These are phyloP conservation scores for Eurois occulta DNA, from an alignment of 2,888 invertebrate species.

Conservation along the genomic window DNA sequence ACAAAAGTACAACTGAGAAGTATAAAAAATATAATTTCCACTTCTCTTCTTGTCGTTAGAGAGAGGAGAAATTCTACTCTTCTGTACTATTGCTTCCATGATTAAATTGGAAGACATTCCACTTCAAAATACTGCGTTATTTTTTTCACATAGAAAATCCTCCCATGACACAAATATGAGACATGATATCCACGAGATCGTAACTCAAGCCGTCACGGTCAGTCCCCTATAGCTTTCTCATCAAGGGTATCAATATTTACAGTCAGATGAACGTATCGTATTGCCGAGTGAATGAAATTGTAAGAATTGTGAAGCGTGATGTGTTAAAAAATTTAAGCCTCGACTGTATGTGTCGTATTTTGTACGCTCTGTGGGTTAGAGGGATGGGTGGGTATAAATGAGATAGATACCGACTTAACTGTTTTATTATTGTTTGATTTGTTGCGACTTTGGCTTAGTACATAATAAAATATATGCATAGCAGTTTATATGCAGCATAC, in stretches of 20 bases:
- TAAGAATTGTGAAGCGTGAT: slow-evolving; percentile 55
- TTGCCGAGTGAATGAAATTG: slow-evolving; percentile 57
- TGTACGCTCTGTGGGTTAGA: slow-evolving; percentile 33
- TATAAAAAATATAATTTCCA: neutral
- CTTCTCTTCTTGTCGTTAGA: too few species aligned
- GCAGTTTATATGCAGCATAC: too few species aligned
- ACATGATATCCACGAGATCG: slow-evolving; percentile 77
- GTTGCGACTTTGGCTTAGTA: too few species aligned
- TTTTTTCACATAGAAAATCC: slow-evolving; percentile 58
- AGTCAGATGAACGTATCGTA: slow-evolving; percentile 62
- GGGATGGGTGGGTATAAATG: neutral
- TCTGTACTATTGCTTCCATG: too few species aligned
- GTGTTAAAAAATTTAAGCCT: slow-evolving; percentile 46
- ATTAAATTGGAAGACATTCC: neutral
- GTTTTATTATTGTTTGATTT: too few species aligned
- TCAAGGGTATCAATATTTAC: slow-evolving; percentile 74
- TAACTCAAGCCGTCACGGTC: slow-evolving; percentile 83
- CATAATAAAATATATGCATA: too few species aligned
- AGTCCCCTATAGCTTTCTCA: slow-evolving; percentile 81
- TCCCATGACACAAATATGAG: slow-evolving; percentile 57
- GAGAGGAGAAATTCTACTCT: too few species aligned
- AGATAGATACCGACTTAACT: neutral
- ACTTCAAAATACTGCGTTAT: neutral
- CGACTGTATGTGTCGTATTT: slow-evolving; percentile 37
- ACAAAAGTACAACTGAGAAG: neutral